Conservation (phyloP, 2,888 invertebrate species). For the Ochropacha duplaris region DNA sequence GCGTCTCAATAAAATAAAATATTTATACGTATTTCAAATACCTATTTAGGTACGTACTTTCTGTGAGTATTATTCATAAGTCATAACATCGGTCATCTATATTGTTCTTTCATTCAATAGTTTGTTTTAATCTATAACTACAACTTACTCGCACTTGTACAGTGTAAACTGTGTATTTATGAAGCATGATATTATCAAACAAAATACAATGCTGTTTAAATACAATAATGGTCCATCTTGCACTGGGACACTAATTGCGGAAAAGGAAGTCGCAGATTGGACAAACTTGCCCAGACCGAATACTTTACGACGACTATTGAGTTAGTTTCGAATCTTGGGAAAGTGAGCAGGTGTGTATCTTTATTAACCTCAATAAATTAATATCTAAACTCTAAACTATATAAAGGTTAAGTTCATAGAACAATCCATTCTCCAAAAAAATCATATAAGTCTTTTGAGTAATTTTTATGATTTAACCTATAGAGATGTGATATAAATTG, state of each 20-base stretch:
- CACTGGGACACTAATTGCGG: conserved; percentile 44
- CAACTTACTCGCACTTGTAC: conserved; percentile 16
- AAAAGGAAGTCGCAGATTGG: conserved; percentile 57
- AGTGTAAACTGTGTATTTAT: conserved; percentile 15
- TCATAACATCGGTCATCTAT: conserved; percentile 1
- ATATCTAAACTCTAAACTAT: not conserved
- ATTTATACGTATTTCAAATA: not conserved
- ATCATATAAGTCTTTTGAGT: too few species aligned
- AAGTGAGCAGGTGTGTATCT: not conserved
- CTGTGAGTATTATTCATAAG: not conserved
- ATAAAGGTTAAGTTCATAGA: too few species aligned
- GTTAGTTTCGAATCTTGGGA: not conserved
- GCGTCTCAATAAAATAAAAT: not conserved
- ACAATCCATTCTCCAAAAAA: too few species aligned
- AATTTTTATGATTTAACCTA: too few species aligned
- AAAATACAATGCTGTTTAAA: not conserved
- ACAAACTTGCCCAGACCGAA: conserved; percentile 11
- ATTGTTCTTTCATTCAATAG: conserved; percentile 29
- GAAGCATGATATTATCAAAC: conserved; percentile 1
- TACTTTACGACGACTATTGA: too few species aligned
- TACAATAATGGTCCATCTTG: conserved; percentile 6
- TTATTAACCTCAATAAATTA: not conserved
- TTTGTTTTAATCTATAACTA: conserved; percentile 29
- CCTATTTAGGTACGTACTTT: not conserved
- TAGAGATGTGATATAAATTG: too few species aligned